A percentile compares a stretch with the other conserved stretches of the same genome.
phyloP scores from a whole-genome alignment of 1,140 invertebrate genomes.

The Ectropis grisescens region DNA sequence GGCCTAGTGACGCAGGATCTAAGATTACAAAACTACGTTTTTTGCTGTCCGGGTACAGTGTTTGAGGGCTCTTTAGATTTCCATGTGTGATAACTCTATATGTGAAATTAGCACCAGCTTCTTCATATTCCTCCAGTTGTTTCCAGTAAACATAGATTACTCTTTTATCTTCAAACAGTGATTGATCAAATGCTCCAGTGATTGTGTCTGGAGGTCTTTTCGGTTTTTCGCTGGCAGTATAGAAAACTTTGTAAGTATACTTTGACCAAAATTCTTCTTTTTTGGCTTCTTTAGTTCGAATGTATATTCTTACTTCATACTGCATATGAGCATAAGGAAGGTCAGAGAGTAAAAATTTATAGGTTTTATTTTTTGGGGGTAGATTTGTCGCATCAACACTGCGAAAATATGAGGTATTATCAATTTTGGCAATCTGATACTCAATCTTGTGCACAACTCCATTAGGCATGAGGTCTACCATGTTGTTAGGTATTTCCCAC shows the following conservation, averaged over 20 bases:
- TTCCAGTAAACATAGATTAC: constrained; percentile 80
- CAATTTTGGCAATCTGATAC: constrained; percentile 74
- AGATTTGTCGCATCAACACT: constrained; percentile 39
- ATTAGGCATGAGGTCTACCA: constrained; percentile 70
- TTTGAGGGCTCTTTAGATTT: constrained; percentile 23
- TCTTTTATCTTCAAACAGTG: constrained; percentile 60
- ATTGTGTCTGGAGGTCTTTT: constrained; percentile 73
- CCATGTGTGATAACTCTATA: constrained; percentile 38
- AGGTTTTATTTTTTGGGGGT: constrained; percentile 39
- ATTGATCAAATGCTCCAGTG: constrained; percentile 76
- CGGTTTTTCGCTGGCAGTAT: constrained; percentile 73
- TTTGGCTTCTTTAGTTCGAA: constrained; percentile 69
- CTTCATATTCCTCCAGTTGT: constrained; percentile 72
- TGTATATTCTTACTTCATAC: constrained; percentile 78
- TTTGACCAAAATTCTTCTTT: constrained; percentile 75
- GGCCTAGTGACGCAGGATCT: constrained; percentile 30
- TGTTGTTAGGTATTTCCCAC: constrained; percentile 73
- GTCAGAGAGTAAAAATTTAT: constrained; percentile 69
- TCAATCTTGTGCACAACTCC: constrained; percentile 73
- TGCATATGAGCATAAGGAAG: constrained; percentile 75
- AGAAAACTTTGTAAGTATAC: constrained; percentile 69
- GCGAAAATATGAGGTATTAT: constrained; percentile 70
- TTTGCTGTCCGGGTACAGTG: constrained; percentile 35
- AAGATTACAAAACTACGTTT: constrained; percentile 50
- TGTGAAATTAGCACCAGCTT: constrained; percentile 56